Conservation (phyloP, 2,888 invertebrate genomes). For the Cacoxenus indagator region DNA sequence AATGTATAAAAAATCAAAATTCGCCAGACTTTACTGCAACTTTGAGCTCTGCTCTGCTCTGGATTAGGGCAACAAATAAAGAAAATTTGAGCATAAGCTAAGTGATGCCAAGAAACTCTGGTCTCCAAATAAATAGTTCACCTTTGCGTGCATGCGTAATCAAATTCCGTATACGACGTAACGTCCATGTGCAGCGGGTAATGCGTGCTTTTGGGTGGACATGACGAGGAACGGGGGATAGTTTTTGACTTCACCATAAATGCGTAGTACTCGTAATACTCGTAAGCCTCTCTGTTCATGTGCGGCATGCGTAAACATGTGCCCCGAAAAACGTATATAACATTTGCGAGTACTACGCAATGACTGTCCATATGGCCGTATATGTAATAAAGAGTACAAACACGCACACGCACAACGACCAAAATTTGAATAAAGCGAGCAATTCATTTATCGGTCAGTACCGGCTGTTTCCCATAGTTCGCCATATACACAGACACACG, state of each 20-base stretch:
- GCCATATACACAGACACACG: conserved; percentile 31
- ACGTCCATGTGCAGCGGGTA: too few species aligned
- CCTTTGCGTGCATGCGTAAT: too few species aligned
- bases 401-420: conserved; percentile 31
- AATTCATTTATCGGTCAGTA: conserved; percentile 56
- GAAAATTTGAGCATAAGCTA: too few species aligned
- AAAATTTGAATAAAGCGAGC: conserved; percentile 55
- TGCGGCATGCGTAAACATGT: neutral
- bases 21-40: too few species aligned
- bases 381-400: conserved; percentile 5
- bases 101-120: too few species aligned
- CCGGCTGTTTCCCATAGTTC: conserved; percentile 42
- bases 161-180: too few species aligned
- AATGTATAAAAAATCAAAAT: too few species aligned
- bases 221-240: too few species aligned
- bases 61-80: too few species aligned
- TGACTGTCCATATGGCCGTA: neutral
- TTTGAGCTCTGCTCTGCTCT: too few species aligned
- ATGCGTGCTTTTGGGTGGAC: too few species aligned
- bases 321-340: neutral
- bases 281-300: neutral
- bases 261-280: neutral
- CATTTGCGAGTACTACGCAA: conserved; percentile 1
- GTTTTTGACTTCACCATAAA: neutral
- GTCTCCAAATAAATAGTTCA: too few species aligned